phyloP scores from a whole-genome alignment of 2,888 invertebrate species.

The Melinopterus prodromus region DNA sequence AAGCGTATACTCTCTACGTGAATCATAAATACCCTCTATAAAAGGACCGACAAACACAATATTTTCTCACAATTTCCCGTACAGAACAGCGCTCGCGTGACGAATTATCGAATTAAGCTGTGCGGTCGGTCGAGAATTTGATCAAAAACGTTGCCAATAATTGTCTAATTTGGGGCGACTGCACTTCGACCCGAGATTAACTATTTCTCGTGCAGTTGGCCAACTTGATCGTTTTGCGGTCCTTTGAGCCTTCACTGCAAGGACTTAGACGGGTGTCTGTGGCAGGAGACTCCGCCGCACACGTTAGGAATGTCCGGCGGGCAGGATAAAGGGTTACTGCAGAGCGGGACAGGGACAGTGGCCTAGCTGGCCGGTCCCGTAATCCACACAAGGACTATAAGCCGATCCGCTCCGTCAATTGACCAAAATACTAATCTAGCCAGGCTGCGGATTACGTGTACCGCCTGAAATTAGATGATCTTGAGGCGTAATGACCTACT shows the following conservation, averaged over 20 bases:
- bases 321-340: slow-evolving; percentile 37
- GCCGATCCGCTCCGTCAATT: slow-evolving; percentile 46
- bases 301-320: slow-evolving; percentile 39
- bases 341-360: background rate
- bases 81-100: background rate
- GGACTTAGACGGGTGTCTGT: slow-evolving; percentile 9
- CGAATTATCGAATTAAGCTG: background rate
- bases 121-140: slow-evolving; percentile 28
- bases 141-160: slow-evolving; percentile 48
- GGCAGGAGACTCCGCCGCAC: slow-evolving; percentile 7
- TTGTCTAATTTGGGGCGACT: slow-evolving; percentile 49
- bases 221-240: slow-evolving; percentile 36
- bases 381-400: slow-evolving; percentile 36
- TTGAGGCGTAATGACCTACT: slow-evolving; percentile 14
- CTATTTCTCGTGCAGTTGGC: slow-evolving; percentile 43
- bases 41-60: background rate
- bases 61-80: background rate
- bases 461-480: slow-evolving; percentile 21
- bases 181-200: slow-evolving; percentile 47
- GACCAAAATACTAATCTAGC: slow-evolving; percentile 46
- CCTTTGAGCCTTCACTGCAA: slow-evolving; percentile 28
- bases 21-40: background rate
- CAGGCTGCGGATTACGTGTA: slow-evolving; percentile 25
- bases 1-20: too few relatives aligned
- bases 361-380: slow-evolving; percentile 7